Conservation (phyloP, 2,113 vertebrate species). For the Ceuthmochares aereus region DNA sequence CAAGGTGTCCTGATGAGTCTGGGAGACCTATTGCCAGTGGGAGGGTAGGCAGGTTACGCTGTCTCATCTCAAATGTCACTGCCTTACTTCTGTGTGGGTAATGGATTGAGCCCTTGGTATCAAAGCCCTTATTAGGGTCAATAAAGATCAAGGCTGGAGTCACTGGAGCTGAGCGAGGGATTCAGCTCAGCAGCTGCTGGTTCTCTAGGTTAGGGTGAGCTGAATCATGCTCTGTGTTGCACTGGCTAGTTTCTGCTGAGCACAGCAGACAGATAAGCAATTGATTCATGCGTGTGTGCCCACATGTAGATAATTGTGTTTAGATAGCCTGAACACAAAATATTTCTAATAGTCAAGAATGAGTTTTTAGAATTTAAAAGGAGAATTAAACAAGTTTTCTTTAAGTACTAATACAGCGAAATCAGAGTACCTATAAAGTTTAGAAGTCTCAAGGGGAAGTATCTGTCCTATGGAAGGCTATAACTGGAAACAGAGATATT, state of each 20-base stretch:
- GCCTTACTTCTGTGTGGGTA: background rate
- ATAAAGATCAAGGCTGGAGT: background rate
- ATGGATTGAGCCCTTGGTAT: background rate
- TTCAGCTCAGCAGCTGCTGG: background rate
- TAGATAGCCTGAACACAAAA: background rate
- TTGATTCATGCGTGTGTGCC: fast-evolving
- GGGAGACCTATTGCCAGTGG: background rate
- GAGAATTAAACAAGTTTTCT: background rate
- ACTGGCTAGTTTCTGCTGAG: background rate
- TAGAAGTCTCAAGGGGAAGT: background rate
- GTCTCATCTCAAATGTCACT: background rate
- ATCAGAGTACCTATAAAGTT: background rate
- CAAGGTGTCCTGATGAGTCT: background rate
- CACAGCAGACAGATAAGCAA: background rate
- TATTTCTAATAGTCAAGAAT: background rate
- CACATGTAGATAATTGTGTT: background rate
- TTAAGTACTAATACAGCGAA: background rate
- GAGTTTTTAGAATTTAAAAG: background rate
- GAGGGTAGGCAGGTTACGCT: background rate
- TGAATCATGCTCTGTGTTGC: background rate
- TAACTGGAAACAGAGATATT: background rate
- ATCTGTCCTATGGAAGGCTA: background rate
- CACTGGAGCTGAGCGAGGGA: background rate
- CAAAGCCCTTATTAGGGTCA: background rate
- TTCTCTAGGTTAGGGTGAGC: background rate